A percentile compares a stretch with the other conserved stretches of the same genome.
phyloP scores from a whole-genome alignment of 30 jellyfish, hydroid and myxozoan species.

The Aurelia sp. region DNA sequence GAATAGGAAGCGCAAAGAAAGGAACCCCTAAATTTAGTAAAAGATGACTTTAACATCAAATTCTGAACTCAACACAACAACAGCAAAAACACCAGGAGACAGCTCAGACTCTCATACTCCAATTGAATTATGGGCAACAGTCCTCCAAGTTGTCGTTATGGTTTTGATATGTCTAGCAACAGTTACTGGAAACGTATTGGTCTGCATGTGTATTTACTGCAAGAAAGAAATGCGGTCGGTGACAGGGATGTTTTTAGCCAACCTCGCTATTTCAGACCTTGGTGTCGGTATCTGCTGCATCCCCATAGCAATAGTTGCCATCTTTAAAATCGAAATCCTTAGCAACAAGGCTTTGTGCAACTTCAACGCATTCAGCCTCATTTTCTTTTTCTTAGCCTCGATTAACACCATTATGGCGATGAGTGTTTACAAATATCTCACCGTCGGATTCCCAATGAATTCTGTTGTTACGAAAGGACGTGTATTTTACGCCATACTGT shows the following conservation, averaged over 20 bases:
- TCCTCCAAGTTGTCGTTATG: conserved; percentile 1
- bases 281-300: conserved; percentile 65
- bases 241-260: conserved; percentile 55
- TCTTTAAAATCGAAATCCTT: conserved; percentile 30
- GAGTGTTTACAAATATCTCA: conserved; percentile 55
- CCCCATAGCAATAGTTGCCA: conserved; percentile 69
- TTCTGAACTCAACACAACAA: not conserved
- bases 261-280: conserved; percentile 65
- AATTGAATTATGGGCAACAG: conserved; percentile 26
- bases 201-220: conserved; percentile 30
- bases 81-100: not conserved
- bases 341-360: conserved; percentile 22
- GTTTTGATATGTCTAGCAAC: conserved; percentile 18
- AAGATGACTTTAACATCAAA: too few species aligned
- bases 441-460: conserved; percentile 53
- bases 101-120: not conserved
- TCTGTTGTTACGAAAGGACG: conserved; percentile 6
- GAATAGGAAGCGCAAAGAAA: too few species aligned
- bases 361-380: conserved; percentile 60
- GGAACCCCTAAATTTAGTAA: too few species aligned
- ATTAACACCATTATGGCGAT: conserved; percentile 61
- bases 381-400: conserved; percentile 60
- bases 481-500: conserved; percentile 5
- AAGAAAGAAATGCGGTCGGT: conserved; percentile 63
- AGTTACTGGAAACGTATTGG: conserved; percentile 55